Base-by-base conservation (phyloP, 2,888 invertebrate species). In the Azorinus chamasolen region DNA sequence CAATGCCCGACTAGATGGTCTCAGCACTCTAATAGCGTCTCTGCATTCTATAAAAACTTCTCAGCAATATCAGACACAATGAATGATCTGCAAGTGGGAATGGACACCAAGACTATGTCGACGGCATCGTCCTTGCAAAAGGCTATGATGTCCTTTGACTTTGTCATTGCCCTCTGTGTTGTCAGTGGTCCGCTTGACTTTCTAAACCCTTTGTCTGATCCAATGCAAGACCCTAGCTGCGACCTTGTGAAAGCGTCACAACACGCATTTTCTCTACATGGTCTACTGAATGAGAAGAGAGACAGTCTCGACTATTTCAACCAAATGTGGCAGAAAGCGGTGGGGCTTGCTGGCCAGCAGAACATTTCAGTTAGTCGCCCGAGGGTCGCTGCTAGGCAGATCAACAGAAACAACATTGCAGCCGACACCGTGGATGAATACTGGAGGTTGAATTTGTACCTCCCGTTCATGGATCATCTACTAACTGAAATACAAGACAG, bases 191-290 rank as follows among this genome's bases (percentile, higher is more conserved):
- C 39, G 8, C 50, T 63, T 16, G 62, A 62, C 5, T 10, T 32
- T 32, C 32, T 71, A n/a, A 63, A 48, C 8, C 58, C 57, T 5
- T 45, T 71, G 12, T 57, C 55, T 41, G 37, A 63, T 51, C 14
- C 51, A 12, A 63, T 57, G 63, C 58, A 71, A 57, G 63, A 55
- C 24, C 63, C 55, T 37, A 25, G 0, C 32, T 71, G 63, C 32
- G 51, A 61, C 51, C 45, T 61, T 37, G 66, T 66, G 20, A 64
- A 71, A 41, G 71, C 64, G 32, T 64, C 64, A 2, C 58, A 46
- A 14, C 58, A 71, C 43, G 58, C 71, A 24, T 3, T 22, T 8
- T 6, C 51, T 18, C 22, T 71, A 12, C 57, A 64, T 41, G 64
- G 41, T 1, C 12, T 64, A 22, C 39, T 64, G 16, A n/a, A 14